A percentile compares a stretch with the other conserved stretches of the same genome.
phyloP scores from a whole-genome alignment of 2,888 invertebrate genomes.

The Chloromyia formosa region DNA sequence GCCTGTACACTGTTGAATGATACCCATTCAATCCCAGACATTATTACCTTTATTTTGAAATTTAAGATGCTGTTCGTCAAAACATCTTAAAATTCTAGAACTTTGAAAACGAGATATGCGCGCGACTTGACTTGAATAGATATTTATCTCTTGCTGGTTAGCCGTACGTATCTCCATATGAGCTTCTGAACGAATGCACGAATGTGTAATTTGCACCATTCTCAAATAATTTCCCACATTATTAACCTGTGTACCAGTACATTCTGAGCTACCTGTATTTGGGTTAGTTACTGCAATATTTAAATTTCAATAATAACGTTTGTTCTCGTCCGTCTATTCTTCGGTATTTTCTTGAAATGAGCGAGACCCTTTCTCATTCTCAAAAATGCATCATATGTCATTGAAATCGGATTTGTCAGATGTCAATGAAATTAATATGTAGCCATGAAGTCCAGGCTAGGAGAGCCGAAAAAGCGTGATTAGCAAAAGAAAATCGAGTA shows the following conservation, averaged over 20 bases:
- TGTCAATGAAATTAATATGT: background rate
- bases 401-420: conserved; percentile 15
- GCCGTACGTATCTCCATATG: no score
- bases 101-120: background rate
- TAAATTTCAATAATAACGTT: conserved; percentile 7
- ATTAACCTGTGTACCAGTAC: background rate
- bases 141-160: background rate
- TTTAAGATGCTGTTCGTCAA: conserved; percentile 4
- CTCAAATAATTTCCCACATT: conserved; percentile 26
- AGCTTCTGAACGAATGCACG: no score
- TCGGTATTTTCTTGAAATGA: background rate
- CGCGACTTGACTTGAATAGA: conserved; percentile 16
- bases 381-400: conserved; percentile 21
- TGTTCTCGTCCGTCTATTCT: background rate
- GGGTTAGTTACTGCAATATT: background rate
- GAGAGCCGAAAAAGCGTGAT: no score
- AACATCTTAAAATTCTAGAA: conserved; percentile 16
- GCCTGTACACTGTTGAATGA: no score
- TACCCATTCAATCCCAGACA: no score
- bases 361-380: background rate
- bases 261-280: background rate
- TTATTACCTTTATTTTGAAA: conserved; percentile 22
- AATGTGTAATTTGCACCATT: background rate
- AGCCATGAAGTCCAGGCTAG: conserved; percentile 12
- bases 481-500: no score